Evolutionary conservation across 2,113 vertebrate genomes (phyloP).

Genomic region (Typhlomys cinereus): DNA sequence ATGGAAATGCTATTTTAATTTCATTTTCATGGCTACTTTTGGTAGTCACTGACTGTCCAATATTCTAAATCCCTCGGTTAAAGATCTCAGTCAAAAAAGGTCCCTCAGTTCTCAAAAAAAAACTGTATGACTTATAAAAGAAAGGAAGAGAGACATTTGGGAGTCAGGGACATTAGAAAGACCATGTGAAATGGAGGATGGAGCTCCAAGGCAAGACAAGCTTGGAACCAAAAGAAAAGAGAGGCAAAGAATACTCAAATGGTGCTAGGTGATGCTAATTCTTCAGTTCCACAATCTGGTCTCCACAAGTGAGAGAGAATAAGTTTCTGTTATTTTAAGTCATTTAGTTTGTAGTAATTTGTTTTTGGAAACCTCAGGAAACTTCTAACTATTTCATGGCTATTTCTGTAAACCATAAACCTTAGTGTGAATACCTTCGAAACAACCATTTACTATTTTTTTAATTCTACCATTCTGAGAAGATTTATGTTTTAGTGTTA

Average conservation of each 20-base stretch:
- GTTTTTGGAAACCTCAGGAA: constrained; percentile 24
- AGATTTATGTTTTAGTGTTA: constrained; percentile 15
- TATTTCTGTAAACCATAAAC: constrained; percentile 38
- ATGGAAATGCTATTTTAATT: too few relatives aligned
- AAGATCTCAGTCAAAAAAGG: too few relatives aligned
- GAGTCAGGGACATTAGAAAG: neutral
- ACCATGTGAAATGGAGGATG: neutral
- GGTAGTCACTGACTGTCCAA: too few relatives aligned
- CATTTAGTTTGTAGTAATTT: neutral
- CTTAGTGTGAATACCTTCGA: constrained; percentile 14
- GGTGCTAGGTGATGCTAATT: neutral
- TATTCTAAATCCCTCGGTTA: too few relatives aligned
- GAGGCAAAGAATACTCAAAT: neutral
- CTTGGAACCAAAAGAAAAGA: neutral
- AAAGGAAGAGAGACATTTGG: neutral
- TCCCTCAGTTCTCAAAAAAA: too few relatives aligned
- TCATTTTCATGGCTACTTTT: too few relatives aligned
- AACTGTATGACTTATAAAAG: too few relatives aligned
- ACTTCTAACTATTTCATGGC: neutral
- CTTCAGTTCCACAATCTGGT: neutral
- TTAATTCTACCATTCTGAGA: neutral
- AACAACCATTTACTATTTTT: constrained; percentile 20
- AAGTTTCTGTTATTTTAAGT: neutral
- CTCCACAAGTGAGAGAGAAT: neutral
- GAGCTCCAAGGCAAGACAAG: neutral